Evolutionary conservation across 1,140 invertebrate genomes (phyloP).

Genomic region (Drosophila lini): DNA sequence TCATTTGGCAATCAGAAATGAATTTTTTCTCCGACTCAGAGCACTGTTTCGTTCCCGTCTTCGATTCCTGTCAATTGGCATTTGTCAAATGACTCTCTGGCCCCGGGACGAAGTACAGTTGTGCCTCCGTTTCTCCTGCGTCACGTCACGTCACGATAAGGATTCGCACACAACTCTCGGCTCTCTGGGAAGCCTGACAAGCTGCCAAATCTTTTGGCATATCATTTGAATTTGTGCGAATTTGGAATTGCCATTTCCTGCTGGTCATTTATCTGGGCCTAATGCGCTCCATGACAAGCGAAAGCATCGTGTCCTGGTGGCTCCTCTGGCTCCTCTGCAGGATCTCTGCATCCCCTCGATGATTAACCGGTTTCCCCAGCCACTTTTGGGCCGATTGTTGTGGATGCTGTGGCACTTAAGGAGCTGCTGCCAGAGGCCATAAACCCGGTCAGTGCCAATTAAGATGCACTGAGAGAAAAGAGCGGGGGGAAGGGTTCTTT

Average conservation of each 20-base stretch:
- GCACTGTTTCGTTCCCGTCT: conserved; percentile 34
- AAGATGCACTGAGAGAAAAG: conserved; percentile 21
- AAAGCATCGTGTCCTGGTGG: conserved; percentile 28
- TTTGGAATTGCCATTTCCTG: conserved; percentile 48
- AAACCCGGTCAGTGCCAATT: conserved; percentile 42
- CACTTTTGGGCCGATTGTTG: conserved; percentile 22
- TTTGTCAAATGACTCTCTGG: conserved; percentile 66
- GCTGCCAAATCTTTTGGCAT: conserved; percentile 58
- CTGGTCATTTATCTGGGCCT: conserved; percentile 63
- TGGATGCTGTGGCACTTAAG: conserved; percentile 44
- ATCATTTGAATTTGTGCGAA: conserved; percentile 71
- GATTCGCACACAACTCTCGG: background rate
- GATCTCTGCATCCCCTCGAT: conserved; percentile 7
- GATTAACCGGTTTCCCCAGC: conserved; percentile 43
- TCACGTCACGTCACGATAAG: conserved; percentile 45
- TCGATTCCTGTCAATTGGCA: conserved; percentile 64
- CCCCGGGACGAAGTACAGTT: conserved; percentile 36
- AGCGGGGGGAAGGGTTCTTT: too few relatives aligned
- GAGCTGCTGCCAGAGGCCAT: conserved; percentile 10
- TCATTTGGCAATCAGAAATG: conserved; percentile 56
- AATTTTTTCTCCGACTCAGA: conserved; percentile 23
- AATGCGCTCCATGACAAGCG: conserved; percentile 70
- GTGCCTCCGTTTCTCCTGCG: conserved; percentile 23
- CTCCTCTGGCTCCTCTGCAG: background rate
- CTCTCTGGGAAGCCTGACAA: conserved; percentile 25